phyloP scores from a whole-genome alignment of 2,888 invertebrate species.

The Eubasilissa splendida region DNA sequence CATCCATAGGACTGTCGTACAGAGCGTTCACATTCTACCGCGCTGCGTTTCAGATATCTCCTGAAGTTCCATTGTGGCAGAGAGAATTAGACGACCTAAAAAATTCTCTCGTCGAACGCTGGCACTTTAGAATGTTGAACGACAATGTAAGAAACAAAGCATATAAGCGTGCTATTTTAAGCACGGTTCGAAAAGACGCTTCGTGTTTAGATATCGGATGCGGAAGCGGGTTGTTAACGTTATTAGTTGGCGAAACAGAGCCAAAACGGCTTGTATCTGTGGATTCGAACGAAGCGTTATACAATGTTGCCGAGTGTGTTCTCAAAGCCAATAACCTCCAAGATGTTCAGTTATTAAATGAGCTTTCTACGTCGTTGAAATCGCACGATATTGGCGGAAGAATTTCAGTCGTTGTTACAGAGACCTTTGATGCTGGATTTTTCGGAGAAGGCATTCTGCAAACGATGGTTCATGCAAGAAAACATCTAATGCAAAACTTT shows the following conservation, averaged over 20 bases:
- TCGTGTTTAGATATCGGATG: slow-evolving; percentile 83
- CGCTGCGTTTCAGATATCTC: slow-evolving; percentile 69
- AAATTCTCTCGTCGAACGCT: slow-evolving; percentile 80
- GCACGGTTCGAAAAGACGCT: slow-evolving; percentile 67
- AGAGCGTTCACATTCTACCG: slow-evolving; percentile 75
- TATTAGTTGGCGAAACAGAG: slow-evolving; percentile 75
- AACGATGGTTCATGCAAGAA: slow-evolving; percentile 80
- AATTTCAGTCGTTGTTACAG: slow-evolving; percentile 79
- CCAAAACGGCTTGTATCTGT: slow-evolving; percentile 77
- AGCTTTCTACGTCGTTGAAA: slow-evolving; percentile 75
- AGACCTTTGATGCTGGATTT: slow-evolving; percentile 85
- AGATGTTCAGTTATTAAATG: slow-evolving; percentile 71
- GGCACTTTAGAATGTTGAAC: slow-evolving; percentile 90
- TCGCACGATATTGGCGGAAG: slow-evolving; percentile 70
- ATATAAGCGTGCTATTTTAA: slow-evolving; percentile 76
- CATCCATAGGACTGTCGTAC: slow-evolving; percentile 66
- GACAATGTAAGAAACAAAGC: slow-evolving; percentile 79
- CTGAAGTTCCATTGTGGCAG: slow-evolving; percentile 73
- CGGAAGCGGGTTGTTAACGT: slow-evolving; percentile 82
- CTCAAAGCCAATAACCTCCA: slow-evolving; percentile 68
- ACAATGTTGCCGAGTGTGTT: slow-evolving; percentile 74
- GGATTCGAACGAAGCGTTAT: slow-evolving; percentile 79
- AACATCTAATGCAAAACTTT: slow-evolving; percentile 69
- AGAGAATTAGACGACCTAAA: slow-evolving; percentile 80
- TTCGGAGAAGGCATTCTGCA: slow-evolving; percentile 83